phyloP scores from a whole-genome alignment of 1,140 invertebrate species.

The Drosophila baimaii region DNA sequence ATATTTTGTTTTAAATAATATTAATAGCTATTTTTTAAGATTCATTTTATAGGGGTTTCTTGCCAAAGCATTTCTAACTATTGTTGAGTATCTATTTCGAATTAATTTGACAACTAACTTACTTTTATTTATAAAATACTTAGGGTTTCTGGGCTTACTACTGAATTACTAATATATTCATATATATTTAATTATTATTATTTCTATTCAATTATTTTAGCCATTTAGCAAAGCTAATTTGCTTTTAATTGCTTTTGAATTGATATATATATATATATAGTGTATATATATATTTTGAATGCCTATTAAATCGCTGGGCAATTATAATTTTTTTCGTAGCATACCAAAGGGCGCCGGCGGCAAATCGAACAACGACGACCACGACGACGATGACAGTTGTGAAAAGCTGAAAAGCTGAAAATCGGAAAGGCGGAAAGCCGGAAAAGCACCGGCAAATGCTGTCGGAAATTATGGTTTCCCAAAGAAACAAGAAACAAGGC shows the following conservation, averaged over 20 bases:
- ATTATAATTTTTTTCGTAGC: conserved; percentile 10
- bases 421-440: conserved; percentile 14
- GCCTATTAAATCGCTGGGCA: neutral
- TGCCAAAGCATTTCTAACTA: too few species aligned
- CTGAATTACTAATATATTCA: too few species aligned
- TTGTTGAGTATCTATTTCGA: too few species aligned
- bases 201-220: neutral
- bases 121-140: too few species aligned
- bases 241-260: neutral
- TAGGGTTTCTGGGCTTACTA: too few species aligned
- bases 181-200: too few species aligned
- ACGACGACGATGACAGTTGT: conserved; percentile 1
- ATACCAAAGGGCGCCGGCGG: neutral
- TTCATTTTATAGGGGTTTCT: too few species aligned
- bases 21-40: too few species aligned
- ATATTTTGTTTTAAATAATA: too few species aligned
- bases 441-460: conserved; percentile 41
- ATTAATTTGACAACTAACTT: too few species aligned
- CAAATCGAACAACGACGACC: too few species aligned
- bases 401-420: conserved; percentile 18
- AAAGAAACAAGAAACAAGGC: conserved; percentile 46
- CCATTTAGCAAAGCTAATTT: neutral
- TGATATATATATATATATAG: neutral
- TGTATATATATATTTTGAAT: neutral
- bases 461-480: conserved; percentile 77